Evolutionary conservation across 2,888 invertebrate species (phyloP), one percentile per base, ranked within the genome.

Genomic region (Heterodera filipjevi): DNA sequence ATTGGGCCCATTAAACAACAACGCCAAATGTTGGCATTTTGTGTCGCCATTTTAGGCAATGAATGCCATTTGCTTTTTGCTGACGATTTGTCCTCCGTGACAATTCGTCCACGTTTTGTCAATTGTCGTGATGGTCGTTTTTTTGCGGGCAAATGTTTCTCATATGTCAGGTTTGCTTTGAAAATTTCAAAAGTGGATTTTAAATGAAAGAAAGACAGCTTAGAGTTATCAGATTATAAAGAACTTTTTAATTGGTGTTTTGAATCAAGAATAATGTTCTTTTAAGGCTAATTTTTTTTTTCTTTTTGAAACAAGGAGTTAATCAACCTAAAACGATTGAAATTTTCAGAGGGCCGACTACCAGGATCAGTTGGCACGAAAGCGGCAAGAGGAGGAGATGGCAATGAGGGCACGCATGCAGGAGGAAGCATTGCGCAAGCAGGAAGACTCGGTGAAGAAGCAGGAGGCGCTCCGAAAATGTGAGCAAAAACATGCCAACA

Each of bases 361-460:
- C 90, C 96, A 99, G 90, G 99, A 99, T 90, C 95, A 96, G 89
- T 91, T 99, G 80, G 93, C 98, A 0, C 92, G 99, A 84, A 95
- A 95, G 90, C 92, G 99, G 83, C 92, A 92, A 87, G 86, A 87
- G 66, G 88, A 89, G n/a, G 88, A 88, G 78, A 71, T 89, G 46
- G 84, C 85, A 39, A 83, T 88, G 80, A 86, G 92, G 90, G 94
- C 95, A 87, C 92, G 93, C 85, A 94, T 95, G 87, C 95, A 97
- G 89, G 98, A 98, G 81, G 98, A 99, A 85, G 95, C 94, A 89
- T 90, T 99, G 10, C 92, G 93, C 85, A 94, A 94, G 84, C 98
- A 98, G 91, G 99, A 99, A 90, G 98, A 99, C 89, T 97, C 97
- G 72, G 94, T 97, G 0, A 94, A 95, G 0, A 96, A 96, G 88